These are phyloP conservation scores for Scomber scombrus DNA, from an alignment of 2,113 vertebrate genomes.

Conservation along the genomic window DNA sequence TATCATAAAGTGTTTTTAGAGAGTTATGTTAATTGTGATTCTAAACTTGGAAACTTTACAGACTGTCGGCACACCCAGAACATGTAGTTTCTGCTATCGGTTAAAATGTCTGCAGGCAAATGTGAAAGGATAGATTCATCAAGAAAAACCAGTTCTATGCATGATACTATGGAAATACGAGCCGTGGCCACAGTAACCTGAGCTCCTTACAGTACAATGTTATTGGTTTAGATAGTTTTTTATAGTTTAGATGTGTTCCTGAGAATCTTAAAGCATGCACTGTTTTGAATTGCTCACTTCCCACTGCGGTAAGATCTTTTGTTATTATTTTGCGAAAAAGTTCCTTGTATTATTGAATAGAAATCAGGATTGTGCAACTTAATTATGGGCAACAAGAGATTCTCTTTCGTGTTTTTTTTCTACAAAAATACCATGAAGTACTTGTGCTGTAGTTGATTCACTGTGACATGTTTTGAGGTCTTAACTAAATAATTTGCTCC, in stretches of 20 bases:
- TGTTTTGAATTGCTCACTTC: neutral
- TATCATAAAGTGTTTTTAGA: too few relatives aligned
- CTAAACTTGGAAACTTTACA: neutral
- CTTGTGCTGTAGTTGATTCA: too few relatives aligned
- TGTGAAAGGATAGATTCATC: too few relatives aligned
- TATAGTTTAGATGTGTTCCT: neutral
- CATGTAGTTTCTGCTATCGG: too few relatives aligned
- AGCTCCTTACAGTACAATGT: neutral
- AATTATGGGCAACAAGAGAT: neutral
- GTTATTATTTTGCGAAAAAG: neutral
- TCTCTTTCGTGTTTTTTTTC: neutral
- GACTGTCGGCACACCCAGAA: neutral
- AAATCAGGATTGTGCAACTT: neutral
- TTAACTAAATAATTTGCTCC: too few relatives aligned
- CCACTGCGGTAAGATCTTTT: neutral
- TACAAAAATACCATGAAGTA: neutral
- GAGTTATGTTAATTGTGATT: neutral
- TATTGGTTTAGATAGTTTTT: neutral
- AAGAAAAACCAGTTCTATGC: constrained; percentile 11
- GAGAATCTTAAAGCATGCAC: neutral
- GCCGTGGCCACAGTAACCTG: neutral
- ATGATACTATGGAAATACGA: neutral
- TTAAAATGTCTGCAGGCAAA: neutral
- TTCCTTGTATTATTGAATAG: too few relatives aligned
- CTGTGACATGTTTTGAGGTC: too few relatives aligned